These are phyloP conservation scores for Sterrhoptilus dennistouni DNA, from an alignment of 2,113 vertebrate genomes.

Conservation along the genomic window DNA sequence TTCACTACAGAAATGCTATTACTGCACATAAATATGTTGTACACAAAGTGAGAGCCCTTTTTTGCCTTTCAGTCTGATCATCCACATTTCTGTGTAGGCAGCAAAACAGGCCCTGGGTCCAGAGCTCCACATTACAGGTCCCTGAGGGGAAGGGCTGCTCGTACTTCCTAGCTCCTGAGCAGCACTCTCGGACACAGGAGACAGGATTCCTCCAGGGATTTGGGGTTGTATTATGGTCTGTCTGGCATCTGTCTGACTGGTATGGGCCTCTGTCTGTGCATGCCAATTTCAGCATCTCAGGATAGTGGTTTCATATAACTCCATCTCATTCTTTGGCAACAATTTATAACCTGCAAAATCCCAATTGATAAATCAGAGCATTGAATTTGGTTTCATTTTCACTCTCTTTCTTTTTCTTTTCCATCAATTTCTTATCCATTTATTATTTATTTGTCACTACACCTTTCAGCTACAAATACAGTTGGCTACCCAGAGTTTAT, in stretches of 20 bases:
- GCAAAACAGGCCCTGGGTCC: not conserved
- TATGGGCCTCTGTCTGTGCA: rapidly evolving
- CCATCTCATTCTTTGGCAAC: not conserved
- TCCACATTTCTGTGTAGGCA: rapidly evolving
- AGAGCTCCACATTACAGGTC: not conserved
- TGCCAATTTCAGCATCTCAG: not conserved
- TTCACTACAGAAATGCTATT: not conserved
- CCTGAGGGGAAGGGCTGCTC: not conserved
- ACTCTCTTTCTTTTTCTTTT: not conserved
- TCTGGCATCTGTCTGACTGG: not conserved
- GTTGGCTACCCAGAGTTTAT: not conserved
- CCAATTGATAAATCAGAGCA: not conserved
- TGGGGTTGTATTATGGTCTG: not conserved
- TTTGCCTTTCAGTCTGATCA: not conserved
- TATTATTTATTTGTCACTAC: not conserved
- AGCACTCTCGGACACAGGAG: not conserved
- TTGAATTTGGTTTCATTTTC: not conserved
- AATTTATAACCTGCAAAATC: not conserved
- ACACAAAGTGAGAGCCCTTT: not conserved
- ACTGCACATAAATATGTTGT: not conserved
- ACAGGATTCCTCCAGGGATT: not conserved
- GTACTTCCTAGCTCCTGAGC: not conserved
- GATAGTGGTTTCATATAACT: not conserved
- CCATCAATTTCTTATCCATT: not conserved
- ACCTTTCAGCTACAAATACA: not conserved